phyloP scores from a whole-genome alignment of 2,888 invertebrate genomes.

The Harpalus rufipes region DNA sequence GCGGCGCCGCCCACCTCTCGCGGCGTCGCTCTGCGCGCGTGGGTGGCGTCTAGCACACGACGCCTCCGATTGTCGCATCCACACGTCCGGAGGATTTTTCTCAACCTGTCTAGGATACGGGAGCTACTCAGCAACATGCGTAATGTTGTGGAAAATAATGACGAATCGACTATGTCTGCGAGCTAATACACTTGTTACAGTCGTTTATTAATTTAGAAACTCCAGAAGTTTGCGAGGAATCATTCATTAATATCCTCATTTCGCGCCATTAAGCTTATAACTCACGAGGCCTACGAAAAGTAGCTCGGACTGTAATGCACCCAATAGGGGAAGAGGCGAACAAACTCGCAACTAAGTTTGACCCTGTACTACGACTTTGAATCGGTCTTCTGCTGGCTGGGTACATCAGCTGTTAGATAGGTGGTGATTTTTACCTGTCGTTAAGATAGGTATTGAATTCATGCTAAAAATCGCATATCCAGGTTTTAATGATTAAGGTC shows the following conservation, averaged over 20 bases:
- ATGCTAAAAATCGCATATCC: no score
- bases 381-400: no score
- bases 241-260: constrained; percentile 76
- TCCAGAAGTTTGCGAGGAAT: constrained; percentile 71
- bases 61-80: constrained; percentile 66
- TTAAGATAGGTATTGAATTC: no score
- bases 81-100: constrained; percentile 54
- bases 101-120: neutral
- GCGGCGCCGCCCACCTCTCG: constrained; percentile 67
- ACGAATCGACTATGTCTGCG: constrained; percentile 79
- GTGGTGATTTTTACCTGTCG: no score
- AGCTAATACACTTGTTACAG: constrained; percentile 75
- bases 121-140: constrained; percentile 70
- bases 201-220: constrained; percentile 78
- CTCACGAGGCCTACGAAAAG: neutral
- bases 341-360: constrained; percentile 49
- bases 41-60: constrained; percentile 66
- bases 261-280: constrained; percentile 73
- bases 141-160: constrained; percentile 79
- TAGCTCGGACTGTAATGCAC: neutral
- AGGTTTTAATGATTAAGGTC: no score
- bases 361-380: constrained; percentile 62
- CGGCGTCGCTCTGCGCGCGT: constrained; percentile 62
- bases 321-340: neutral
- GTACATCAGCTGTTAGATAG: no score